phyloP scores from a whole-genome alignment of 2,797 vertebrate genomes.

The Myiothlypis coronata region DNA sequence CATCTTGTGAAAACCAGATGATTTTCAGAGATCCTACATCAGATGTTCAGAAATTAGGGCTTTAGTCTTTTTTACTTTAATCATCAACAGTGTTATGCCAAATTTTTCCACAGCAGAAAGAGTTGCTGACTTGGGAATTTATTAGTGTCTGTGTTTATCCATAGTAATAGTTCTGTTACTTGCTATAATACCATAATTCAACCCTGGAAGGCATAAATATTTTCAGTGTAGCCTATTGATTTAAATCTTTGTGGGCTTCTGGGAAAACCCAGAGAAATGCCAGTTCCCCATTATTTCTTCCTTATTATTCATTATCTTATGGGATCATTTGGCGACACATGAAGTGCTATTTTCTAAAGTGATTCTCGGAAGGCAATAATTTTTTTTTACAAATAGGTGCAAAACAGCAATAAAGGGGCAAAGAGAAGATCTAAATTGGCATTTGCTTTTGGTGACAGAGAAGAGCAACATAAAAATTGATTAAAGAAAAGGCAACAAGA shows the following conservation, averaged over 20 bases:
- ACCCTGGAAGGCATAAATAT: neutral
- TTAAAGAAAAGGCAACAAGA: neutral
- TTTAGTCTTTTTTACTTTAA: neutral
- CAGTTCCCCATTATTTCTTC: neutral
- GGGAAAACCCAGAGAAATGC: neutral
- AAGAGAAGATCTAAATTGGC: neutral
- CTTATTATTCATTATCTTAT: neutral
- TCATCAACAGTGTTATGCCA: neutral
- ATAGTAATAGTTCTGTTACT: neutral
- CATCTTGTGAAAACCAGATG: neutral
- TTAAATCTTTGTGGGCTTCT: neutral
- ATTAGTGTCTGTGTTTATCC: neutral
- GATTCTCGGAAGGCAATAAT: neutral
- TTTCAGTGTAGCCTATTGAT: neutral
- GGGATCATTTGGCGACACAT: accelerated
- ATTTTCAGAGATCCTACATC: neutral
- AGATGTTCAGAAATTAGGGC: neutral
- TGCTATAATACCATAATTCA: neutral
- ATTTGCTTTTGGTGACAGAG: neutral
- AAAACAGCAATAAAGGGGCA: neutral
- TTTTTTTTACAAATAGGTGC: neutral
- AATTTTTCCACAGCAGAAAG: neutral
- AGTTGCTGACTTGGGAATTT: neutral
- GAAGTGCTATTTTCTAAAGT: neutral
- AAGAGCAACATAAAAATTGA: neutral